These are phyloP conservation scores for Parasteatoda tepidariorum DNA, from an alignment of 1,140 invertebrate species.

Conservation along the genomic window DNA sequence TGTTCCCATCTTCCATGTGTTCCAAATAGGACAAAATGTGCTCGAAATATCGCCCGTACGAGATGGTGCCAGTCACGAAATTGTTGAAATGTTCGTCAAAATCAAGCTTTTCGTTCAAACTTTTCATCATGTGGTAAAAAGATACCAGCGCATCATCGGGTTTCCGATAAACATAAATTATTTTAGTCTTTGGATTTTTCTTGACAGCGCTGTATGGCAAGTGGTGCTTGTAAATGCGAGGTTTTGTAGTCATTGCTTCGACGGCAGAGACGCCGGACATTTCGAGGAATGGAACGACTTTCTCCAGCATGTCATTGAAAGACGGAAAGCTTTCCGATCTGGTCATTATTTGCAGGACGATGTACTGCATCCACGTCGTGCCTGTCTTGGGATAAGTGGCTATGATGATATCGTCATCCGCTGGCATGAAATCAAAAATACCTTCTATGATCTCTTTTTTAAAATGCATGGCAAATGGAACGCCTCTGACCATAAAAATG, in stretches of 20 bases:
- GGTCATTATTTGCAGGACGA: slow-evolving; percentile 45
- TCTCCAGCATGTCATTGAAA: not conserved
- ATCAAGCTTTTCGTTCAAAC: not conserved
- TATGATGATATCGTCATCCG: slow-evolving; percentile 59
- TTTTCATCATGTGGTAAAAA: slow-evolving; percentile 42
- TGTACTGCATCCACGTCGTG: slow-evolving; percentile 62
- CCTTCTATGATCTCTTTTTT: slow-evolving; percentile 40
- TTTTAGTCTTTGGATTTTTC: slow-evolving; percentile 70
- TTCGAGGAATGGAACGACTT: slow-evolving; percentile 46
- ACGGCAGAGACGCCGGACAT: slow-evolving; percentile 16
- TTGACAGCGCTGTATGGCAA: slow-evolving; percentile 80
- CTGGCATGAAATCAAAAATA: slow-evolving; percentile 38
- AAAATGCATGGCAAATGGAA: slow-evolving; percentile 26
- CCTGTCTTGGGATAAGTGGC: slow-evolving; percentile 63
- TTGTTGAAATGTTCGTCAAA: slow-evolving; percentile 59
- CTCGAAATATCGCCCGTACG: slow-evolving; percentile 62
- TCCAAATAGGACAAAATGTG: slow-evolving; percentile 64
- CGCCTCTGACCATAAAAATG: not conserved
- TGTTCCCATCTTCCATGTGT: slow-evolving; percentile 62
- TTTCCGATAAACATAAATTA: slow-evolving; percentile 67
- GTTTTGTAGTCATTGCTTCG: not conserved
- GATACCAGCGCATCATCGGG: slow-evolving; percentile 58
- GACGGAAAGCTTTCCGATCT: slow-evolving; percentile 23
- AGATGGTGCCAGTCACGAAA: slow-evolving; percentile 29
- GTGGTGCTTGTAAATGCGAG: slow-evolving; percentile 75